Base-by-base conservation (phyloP, 2,888 invertebrate species). In the Troilus luridus region DNA sequence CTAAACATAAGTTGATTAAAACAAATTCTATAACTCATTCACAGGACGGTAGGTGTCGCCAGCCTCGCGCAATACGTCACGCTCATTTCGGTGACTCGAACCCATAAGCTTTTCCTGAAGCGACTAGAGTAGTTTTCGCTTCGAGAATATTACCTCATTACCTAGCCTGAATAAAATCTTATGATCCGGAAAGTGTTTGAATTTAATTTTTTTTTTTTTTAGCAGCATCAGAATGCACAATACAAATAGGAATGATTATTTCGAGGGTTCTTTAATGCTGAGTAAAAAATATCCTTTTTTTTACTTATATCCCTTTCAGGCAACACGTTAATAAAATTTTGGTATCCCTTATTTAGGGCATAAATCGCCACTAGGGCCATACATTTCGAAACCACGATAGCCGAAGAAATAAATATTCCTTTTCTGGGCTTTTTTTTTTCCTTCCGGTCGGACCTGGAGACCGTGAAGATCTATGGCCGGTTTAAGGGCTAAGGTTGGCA, bases 321-420 rank as follows among this genome's bases (percentile, higher is more conserved):
- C 72, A 77, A 77, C 72, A 77, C 72, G 72, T 77, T 77, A 77
- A 77, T 77, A 77, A 77, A 77, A 77, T 77, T 77, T 27, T 5
- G 72, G 27, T 17, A 77, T 77, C 27, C 41, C 72, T 77, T 77
- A 77, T 77, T 77, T 77, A 0, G 72, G 17, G 27, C 7, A 77
- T 77, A 77, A 77, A 77, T 77, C 41, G 72, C 41, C 0, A 17
- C 27, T 77, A n/a, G 0, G 72, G 72, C 72, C 72, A 77, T 77
- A 77, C 72, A 77, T 77, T 77, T 19, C 27, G 72, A 41, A 19
- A 41, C 72, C 72, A 77, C 72, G 72, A 77, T 77, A 41, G 72
- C 72, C 72, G 72, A 77, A 77, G 72, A 77, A 77, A 77, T 77
- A 77, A 77, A 77, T 77, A 77, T 77, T 77, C 72, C 72, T 77